Evolutionary conservation across 2,888 invertebrate genomes (phyloP).

Genomic region (Chymomyza amoena): DNA sequence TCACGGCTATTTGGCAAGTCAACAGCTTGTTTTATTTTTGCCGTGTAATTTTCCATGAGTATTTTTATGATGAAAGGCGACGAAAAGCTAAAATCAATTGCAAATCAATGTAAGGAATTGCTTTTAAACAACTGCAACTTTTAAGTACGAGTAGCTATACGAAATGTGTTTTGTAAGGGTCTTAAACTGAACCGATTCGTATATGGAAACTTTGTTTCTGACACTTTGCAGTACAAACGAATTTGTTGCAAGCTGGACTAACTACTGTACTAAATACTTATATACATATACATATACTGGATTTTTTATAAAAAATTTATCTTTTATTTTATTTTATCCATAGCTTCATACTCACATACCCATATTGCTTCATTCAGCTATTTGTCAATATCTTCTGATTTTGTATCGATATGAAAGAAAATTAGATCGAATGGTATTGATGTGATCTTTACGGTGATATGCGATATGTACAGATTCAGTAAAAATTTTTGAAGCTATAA

Average conservation of each 20-base stretch:
- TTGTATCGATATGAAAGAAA: no score
- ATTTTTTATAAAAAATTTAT: no score
- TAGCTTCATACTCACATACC: no score
- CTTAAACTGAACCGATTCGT: not conserved
- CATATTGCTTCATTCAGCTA: no score
- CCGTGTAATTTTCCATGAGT: conserved; percentile 67
- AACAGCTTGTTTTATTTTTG: conserved; percentile 69
- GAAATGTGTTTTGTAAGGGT: not conserved
- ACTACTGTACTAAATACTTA: no score
- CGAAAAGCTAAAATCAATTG: conserved; percentile 62
- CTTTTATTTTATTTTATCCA: no score
- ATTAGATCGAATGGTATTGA: no score
- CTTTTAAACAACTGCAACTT: conserved; percentile 5
- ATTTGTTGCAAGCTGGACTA: not conserved
- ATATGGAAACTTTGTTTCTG: not conserved
- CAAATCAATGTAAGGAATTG: conserved; percentile 60
- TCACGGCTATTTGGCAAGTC: conserved; percentile 74
- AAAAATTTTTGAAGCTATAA: no score
- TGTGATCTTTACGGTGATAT: no score
- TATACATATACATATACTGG: no score
- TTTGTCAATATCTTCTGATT: no score
- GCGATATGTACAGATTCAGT: no score
- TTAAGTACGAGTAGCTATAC: not conserved
- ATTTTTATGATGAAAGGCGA: conserved; percentile 63
- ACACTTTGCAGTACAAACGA: not conserved